Percentiles rank a stretch among this genome's conserved stretches.
Conservation (phyloP, 1,140 invertebrate species). For the Drosophila sturtevanti region DNA sequence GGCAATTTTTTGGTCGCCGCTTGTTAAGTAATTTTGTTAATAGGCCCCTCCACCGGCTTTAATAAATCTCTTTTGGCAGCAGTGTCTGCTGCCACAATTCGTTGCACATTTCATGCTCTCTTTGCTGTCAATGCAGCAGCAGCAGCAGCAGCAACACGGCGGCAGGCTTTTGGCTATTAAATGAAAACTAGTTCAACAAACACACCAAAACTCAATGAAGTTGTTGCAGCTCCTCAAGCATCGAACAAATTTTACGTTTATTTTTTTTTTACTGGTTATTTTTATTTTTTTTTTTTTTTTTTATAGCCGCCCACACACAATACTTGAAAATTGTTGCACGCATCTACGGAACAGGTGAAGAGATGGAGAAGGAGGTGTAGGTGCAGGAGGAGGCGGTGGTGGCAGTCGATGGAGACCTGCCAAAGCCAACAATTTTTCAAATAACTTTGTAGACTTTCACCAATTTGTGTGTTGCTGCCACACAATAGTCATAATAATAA, state of each 20-base stretch:
- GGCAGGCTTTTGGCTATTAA: slow-evolving; percentile 59
- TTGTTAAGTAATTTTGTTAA: slow-evolving; percentile 81
- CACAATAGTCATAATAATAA: slow-evolving; percentile 35
- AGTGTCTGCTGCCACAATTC: slow-evolving; percentile 71
- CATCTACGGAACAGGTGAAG: slow-evolving; percentile 23
- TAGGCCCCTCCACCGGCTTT: slow-evolving; percentile 55
- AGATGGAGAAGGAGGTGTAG: slow-evolving; percentile 14
- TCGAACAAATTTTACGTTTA: slow-evolving; percentile 17
- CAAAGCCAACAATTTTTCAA: slow-evolving; percentile 26
- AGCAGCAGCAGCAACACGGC: not conserved
- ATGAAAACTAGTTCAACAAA: slow-evolving; percentile 75
- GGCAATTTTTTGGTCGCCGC: slow-evolving; percentile 58
- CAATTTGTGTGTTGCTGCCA: slow-evolving; percentile 58
- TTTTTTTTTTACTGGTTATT: slow-evolving; percentile 1
- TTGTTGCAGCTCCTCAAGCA: slow-evolving; percentile 51
- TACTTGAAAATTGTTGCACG: slow-evolving; percentile 65
- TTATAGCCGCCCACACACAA: slow-evolving; percentile 43
- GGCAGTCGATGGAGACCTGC: not conserved
- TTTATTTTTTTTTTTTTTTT: not conserved
- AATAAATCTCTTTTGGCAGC: slow-evolving; percentile 64
- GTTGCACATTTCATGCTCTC: slow-evolving; percentile 80
- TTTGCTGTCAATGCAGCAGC: slow-evolving; percentile 45
- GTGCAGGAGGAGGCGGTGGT: not conserved
- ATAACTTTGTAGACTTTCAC: slow-evolving; percentile 64
- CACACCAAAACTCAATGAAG: slow-evolving; percentile 70